Evolutionary conservation across 2,888 invertebrate species (phyloP), one percentile per base, ranked within the genome.

Genomic region (Meteorus colon): DNA sequence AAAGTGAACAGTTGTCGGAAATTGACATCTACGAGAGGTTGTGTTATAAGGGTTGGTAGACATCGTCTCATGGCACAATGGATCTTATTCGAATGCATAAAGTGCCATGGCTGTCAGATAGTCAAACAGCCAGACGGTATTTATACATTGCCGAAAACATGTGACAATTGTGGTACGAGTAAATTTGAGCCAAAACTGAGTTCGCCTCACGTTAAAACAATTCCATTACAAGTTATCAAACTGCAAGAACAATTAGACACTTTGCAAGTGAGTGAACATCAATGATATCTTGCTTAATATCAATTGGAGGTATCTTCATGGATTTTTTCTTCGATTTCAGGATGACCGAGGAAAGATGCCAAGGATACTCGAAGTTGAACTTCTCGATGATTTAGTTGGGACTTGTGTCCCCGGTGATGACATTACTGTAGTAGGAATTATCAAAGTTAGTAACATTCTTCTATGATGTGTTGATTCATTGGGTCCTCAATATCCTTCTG

Each of bases 401-500:
- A 91, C 93, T 31, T 96, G 97, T 80, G 93, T 94, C 80, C 96
- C 97, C 14, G 98, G 98, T 1, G 97, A 98, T 90, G 94, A 96
- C 82, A 92, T 98, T 0, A 95, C 95, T 16, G 91, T 98, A 12
- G 95, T 95, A 74, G 98, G 98, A 45, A 93, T 97, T 79, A 93
- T 98, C 27, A 70, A 48, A 34, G 55, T 73, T 10, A 29, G 67
- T 66, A 8, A 5, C 16, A 29, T 27, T 45, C 69, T 66, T 8
- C 14, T 10, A 0, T 10, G 4, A 6, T 6, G 12, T 41, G 5
- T 2, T 34, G 5, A 34, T 34, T 8, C 34, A 34, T 34, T 6
- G 2, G 8, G 34, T 2, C 8, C 8, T 34, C 34, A 34, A 34
- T 34, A 4, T 24, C 4, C 34, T 34, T 8, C 34, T 8, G 1